A percentile compares a stretch with the other conserved stretches of the same genome.
Conservation (phyloP, 2,888 invertebrate species). For the Eudasyphora cyanicolor region DNA sequence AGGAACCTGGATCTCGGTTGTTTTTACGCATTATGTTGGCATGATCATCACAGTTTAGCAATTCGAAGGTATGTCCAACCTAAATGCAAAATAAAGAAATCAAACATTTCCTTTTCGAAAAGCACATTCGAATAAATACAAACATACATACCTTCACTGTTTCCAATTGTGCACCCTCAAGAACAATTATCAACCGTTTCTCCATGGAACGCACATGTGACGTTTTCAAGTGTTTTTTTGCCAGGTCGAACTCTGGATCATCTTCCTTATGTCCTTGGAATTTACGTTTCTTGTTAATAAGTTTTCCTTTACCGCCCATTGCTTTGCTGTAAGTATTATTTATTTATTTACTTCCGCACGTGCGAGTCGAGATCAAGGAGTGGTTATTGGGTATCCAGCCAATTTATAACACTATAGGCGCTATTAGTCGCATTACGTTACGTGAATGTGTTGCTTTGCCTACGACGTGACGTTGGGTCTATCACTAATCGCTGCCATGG, state of each 20-base stretch:
- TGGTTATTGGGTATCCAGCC: no score
- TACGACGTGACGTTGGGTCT: no score
- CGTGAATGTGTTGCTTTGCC: no score
- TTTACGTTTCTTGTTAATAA: conserved; percentile 77
- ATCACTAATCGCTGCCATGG: no score
- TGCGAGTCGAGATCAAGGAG: no score
- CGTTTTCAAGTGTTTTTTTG: conserved; percentile 89
- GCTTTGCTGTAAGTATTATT: no score
- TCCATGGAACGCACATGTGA: conserved; percentile 90
- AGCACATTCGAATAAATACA: background rate
- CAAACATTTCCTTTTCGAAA: no score
- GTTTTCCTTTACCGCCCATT: conserved; percentile 77
- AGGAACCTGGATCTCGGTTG: conserved; percentile 91
- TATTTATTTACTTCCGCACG: no score
- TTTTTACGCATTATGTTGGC: conserved; percentile 90
- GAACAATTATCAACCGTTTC: conserved; percentile 93
- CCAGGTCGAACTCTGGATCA: conserved; percentile 89
- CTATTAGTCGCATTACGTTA: no score
- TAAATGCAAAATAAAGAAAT: conserved; percentile 75
- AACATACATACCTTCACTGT: conserved; percentile 91
- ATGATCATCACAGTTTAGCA: conserved; percentile 97
- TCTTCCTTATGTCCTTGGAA: conserved; percentile 80
- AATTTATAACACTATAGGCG: no score
- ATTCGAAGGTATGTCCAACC: conserved; percentile 93
- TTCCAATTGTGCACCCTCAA: conserved; percentile 97